Evolutionary conservation across 2,113 vertebrate genomes (phyloP).

Genomic region (Herpetotheres cachinnans): DNA sequence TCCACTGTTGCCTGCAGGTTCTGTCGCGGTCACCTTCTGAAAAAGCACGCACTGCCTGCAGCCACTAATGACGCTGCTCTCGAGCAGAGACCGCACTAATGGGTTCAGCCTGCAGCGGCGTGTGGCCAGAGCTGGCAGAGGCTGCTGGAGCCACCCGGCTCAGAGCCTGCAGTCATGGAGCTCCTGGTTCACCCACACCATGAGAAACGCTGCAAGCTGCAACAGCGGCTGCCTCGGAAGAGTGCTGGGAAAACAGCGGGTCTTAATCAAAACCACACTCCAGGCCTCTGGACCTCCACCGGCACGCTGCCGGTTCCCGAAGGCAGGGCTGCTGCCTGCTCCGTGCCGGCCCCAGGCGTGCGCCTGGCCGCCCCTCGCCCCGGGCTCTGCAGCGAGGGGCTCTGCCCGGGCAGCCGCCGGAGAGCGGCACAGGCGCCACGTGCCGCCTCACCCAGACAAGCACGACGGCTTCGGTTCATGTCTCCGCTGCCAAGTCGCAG

Average conservation of each 20-base stretch:
- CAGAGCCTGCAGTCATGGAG: neutral
- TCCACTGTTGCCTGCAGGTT: no score
- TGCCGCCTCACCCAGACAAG: neutral
- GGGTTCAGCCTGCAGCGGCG: neutral
- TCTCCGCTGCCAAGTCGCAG: neutral
- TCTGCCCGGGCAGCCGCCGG: no score
- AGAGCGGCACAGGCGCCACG: fast-evolving
- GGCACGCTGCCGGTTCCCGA: neutral
- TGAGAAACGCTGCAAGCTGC: neutral
- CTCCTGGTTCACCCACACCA: neutral
- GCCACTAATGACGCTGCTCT: neutral
- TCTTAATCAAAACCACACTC: neutral
- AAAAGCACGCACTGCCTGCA: neutral
- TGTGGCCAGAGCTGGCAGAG: neutral
- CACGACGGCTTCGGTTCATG: fast-evolving
- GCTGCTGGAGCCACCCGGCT: neutral
- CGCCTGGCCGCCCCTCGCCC: fast-evolving
- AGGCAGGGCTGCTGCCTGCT: neutral
- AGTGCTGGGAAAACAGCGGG: neutral
- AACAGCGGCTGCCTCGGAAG: neutral
- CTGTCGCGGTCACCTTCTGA: neutral
- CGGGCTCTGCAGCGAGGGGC: neutral
- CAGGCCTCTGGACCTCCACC: neutral
- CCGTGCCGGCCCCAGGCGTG: fast-evolving
- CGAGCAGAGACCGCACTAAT: neutral